Conservation (phyloP, 2,888 invertebrate species). For the Proisotoma minuta region DNA sequence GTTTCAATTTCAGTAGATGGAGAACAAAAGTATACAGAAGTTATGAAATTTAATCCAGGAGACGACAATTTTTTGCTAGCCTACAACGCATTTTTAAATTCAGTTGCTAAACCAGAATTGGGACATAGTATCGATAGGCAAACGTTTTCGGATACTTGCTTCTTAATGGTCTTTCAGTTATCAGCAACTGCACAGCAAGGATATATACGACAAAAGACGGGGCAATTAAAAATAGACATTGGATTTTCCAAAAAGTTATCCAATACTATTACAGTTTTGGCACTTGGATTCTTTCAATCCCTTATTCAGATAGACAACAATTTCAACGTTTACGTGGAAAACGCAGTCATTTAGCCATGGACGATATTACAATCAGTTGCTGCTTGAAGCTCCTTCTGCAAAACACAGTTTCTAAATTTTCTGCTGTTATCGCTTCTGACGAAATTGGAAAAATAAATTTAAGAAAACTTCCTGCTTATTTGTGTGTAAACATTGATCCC, state of each 20-base stretch:
- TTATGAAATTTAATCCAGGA: neutral
- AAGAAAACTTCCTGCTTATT: neutral
- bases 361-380: neutral
- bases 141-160: neutral
- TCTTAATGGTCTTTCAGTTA: neutral
- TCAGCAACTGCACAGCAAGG: neutral
- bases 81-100: neutral
- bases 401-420: neutral
- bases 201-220: neutral
- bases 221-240: neutral
- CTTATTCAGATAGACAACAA: neutral
- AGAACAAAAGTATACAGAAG: neutral
- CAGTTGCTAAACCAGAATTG: neutral
- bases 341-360: neutral
- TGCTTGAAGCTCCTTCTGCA: neutral
- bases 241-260: neutral
- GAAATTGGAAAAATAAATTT: neutral
- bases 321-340: neutral
- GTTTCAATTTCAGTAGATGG: neutral
- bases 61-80: neutral
- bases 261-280: neutral
- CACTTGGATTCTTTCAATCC: neutral
- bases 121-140: neutral
- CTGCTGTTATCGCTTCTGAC: neutral
- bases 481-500: neutral